Evolutionary conservation across 2,113 vertebrate species (phyloP).

Genomic region (Nothobranchius furzeri): DNA sequence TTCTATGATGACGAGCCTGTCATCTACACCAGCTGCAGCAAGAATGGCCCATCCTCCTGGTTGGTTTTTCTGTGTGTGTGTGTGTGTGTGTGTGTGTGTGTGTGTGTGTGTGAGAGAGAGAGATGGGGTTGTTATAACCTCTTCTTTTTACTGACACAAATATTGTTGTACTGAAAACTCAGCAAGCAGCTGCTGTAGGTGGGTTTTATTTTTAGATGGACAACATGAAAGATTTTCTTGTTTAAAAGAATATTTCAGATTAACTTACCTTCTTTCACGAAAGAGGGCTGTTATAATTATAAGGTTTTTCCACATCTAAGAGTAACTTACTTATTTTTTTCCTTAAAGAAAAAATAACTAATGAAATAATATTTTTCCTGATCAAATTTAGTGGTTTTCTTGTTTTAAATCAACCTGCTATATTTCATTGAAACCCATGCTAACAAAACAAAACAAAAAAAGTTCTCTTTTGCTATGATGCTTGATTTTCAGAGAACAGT

Average conservation of each 20-base stretch:
- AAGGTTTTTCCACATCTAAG: too few relatives aligned
- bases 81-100: conserved; percentile 8
- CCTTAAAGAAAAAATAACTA: too few relatives aligned
- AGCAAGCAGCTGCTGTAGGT: not conserved
- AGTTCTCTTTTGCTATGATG: too few relatives aligned
- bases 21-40: conserved; percentile 95
- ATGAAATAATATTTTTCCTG: too few relatives aligned
- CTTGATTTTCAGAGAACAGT: too few relatives aligned
- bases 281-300: too few relatives aligned
- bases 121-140: not conserved
- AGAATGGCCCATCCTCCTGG: conserved; percentile 89
- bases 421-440: too few relatives aligned
- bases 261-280: too few relatives aligned
- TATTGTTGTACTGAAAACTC: conserved; percentile 9
- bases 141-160: not conserved
- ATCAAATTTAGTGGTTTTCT: too few relatives aligned
- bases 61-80: conserved; percentile 70
- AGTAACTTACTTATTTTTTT: too few relatives aligned
- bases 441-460: too few relatives aligned
- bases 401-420: too few relatives aligned
- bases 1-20: conserved; percentile 98
- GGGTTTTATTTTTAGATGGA: conserved; percentile 9
- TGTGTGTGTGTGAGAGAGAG: conserved; percentile 10
- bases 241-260: conserved; percentile 11
- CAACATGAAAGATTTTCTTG: not conserved